Conservation (phyloP, 1,140 invertebrate genomes). For the Trichoplusia ni region DNA sequence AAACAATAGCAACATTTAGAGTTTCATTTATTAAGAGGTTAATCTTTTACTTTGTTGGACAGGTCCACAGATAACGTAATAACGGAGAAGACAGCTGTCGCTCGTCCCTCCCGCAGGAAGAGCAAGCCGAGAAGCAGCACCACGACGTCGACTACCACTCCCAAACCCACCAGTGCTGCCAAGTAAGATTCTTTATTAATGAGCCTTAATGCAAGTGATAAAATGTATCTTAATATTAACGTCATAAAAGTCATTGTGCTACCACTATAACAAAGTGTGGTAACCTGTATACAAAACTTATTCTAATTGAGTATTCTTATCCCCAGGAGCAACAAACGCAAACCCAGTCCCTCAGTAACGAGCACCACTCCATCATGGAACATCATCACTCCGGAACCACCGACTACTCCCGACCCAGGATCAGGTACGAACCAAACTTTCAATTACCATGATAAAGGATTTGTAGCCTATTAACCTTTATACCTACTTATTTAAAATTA, state of each 20-base stretch:
- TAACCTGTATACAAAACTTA: no score
- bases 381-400: slow-evolving; percentile 90
- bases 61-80: slow-evolving; percentile 63
- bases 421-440: slow-evolving; percentile 81
- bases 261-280: no score
- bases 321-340: slow-evolving; percentile 59
- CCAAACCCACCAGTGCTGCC: slow-evolving; percentile 45
- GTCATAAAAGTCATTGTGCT: no score
- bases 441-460: background rate
- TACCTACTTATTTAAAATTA: no score
- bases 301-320: no score
- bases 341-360: slow-evolving; percentile 37
- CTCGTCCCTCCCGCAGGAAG: slow-evolving; percentile 42
- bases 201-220: no score
- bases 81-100: slow-evolving; percentile 49
- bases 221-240: no score
- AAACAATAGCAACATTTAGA: no score
- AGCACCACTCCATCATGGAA: slow-evolving; percentile 74
- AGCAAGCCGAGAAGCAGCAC: slow-evolving; percentile 49
- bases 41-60: background rate
- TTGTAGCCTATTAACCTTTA: no score
- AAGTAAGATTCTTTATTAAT: slow-evolving; percentile 48
- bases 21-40: background rate
- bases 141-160: slow-evolving; percentile 59
- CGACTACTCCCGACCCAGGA: slow-evolving; percentile 94